phyloP scores from a whole-genome alignment of 1,140 invertebrate genomes.

The Lasioglossum baleicum region DNA sequence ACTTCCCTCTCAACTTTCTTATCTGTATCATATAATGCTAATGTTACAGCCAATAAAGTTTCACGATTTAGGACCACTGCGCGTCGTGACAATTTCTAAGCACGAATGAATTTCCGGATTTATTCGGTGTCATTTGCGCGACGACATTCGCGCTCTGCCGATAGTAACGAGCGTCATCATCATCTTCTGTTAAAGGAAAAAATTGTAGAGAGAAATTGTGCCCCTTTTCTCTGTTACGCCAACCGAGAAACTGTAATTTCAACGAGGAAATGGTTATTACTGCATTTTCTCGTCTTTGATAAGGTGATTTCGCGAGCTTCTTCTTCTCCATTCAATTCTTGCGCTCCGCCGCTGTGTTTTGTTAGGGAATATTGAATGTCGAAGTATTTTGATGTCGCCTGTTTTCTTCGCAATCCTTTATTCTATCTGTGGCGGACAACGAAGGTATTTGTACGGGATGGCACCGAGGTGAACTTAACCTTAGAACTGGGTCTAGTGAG shows the following conservation, averaged over 20 bases:
- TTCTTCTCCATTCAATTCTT: neutral
- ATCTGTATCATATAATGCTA: too few relatives aligned
- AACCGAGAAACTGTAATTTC: constrained; percentile 14
- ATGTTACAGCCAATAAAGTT: too few relatives aligned
- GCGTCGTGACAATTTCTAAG: neutral
- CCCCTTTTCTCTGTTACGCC: neutral
- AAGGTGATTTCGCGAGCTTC: neutral
- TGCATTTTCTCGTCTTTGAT: neutral
- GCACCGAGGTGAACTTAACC: too few relatives aligned
- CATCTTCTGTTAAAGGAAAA: neutral
- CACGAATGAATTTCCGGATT: constrained; percentile 9
- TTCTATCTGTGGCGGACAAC: too few relatives aligned
- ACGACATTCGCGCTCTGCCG: neutral
- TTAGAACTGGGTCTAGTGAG: too few relatives aligned
- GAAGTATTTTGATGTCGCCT: too few relatives aligned
- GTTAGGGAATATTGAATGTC: neutral
- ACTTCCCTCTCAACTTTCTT: too few relatives aligned
- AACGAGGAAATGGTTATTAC: constrained; percentile 18
- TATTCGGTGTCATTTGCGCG: constrained; percentile 11
- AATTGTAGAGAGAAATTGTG: neutral
- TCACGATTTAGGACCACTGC: too few relatives aligned
- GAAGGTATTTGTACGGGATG: too few relatives aligned
- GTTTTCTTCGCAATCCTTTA: too few relatives aligned
- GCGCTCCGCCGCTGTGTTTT: neutral
- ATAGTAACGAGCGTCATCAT: neutral